Evolutionary conservation across 2,888 invertebrate species (phyloP).

Genomic region (Glyphotaelius pellucidus): DNA sequence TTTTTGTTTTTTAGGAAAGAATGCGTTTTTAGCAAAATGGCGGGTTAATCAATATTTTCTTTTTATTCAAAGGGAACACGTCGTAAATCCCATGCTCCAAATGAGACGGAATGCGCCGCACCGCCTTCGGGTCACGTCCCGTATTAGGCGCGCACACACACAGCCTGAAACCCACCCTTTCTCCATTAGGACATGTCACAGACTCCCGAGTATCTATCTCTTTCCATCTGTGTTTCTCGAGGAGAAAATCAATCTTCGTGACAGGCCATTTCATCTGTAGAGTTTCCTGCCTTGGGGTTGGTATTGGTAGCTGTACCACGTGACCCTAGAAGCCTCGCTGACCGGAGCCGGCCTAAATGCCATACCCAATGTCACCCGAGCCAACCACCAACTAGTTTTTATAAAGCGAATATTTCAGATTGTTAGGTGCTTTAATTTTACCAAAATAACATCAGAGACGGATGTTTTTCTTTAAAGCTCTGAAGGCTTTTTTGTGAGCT

Average conservation of each 20-base stretch:
- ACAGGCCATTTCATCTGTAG: slow-evolving; percentile 66
- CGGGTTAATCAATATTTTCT: slow-evolving; percentile 34
- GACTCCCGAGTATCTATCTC: slow-evolving; percentile 39
- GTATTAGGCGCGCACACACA: slow-evolving; percentile 65
- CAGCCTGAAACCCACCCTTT: slow-evolving; percentile 64
- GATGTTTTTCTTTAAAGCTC: not conserved
- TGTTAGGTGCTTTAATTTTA: not conserved
- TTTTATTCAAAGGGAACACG: slow-evolving; percentile 36
- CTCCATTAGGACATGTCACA: slow-evolving; percentile 65
- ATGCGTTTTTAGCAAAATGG: not conserved
- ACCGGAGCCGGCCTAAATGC: slow-evolving; percentile 56
- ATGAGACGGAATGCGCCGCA: slow-evolving; percentile 48
- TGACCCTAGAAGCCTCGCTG: slow-evolving; percentile 23
- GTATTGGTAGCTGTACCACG: slow-evolving; percentile 1
- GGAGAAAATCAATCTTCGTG: slow-evolving; percentile 66
- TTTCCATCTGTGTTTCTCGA: slow-evolving; percentile 54
- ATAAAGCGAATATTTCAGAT: slow-evolving; percentile 21
- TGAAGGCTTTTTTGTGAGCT: not conserved
- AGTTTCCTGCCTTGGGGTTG: slow-evolving; percentile 52
- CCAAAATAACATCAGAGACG: not conserved
- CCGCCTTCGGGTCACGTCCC: slow-evolving; percentile 63
- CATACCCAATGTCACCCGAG: slow-evolving; percentile 36
- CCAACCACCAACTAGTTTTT: slow-evolving; percentile 12
- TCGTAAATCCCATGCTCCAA: slow-evolving; percentile 51
- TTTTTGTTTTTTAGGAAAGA: too few relatives aligned